A percentile compares a stretch with the other conserved stretches of the same genome.
Conservation (phyloP, 2,797 vertebrate genomes). For the Myioborus melanocephalus region DNA sequence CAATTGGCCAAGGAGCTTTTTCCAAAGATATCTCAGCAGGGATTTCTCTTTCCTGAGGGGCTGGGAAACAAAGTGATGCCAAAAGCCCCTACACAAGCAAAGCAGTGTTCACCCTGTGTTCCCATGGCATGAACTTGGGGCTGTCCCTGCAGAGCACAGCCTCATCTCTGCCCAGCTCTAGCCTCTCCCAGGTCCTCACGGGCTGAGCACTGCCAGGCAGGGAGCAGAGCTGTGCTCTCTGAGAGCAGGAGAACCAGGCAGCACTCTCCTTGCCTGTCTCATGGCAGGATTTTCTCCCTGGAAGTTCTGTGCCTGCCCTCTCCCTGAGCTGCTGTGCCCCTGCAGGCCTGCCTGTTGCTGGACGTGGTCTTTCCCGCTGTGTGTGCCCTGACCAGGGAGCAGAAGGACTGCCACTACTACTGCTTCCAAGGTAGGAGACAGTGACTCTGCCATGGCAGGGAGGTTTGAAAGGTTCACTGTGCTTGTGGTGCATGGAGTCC, state of each 20-base stretch:
- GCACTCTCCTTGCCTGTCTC: background rate
- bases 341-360: conserved; percentile 80
- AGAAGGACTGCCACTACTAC: conserved; percentile 80
- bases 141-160: background rate
- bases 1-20: background rate
- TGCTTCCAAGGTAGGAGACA: conserved; percentile 82
- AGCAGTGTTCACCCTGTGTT: background rate
- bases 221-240: background rate
- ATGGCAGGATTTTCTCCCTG: background rate
- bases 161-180: background rate
- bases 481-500: too few relatives aligned
- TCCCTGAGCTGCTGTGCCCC: background rate
- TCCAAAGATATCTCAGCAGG: background rate
- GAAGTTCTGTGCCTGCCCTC: fast-evolving
- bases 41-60: background rate
- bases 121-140: background rate
- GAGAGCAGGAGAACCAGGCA: background rate
- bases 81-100: background rate
- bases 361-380: conserved; percentile 80
- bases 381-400: conserved; percentile 75
- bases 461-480: too few relatives aligned
- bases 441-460: fast-evolving
- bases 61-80: background rate
- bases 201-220: background rate
- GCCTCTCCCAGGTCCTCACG: background rate